These are phyloP conservation scores for Catotricha subobsoleta DNA, from an alignment of 2,888 invertebrate genomes.

Conservation along the genomic window DNA sequence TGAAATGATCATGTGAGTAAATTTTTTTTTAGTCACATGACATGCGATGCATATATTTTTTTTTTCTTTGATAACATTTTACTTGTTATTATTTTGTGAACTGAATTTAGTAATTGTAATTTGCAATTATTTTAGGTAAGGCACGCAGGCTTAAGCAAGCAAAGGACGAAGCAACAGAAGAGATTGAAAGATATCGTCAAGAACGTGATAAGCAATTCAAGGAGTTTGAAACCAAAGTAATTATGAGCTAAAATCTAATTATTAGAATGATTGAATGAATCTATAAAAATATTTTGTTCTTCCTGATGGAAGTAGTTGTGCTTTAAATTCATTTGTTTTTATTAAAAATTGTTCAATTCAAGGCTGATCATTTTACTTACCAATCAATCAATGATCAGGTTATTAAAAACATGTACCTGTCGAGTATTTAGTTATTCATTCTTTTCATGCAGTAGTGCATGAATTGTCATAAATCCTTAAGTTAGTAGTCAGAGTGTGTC, in stretches of 20 bases:
- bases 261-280: background rate
- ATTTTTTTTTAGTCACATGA: slow-evolving; percentile 4
- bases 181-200: slow-evolving; percentile 91
- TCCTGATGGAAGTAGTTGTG: no score
- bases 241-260: slow-evolving; percentile 8
- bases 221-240: slow-evolving; percentile 80
- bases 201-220: slow-evolving; percentile 85
- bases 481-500: no score
- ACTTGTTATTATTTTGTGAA: background rate
- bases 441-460: no score
- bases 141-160: slow-evolving; percentile 95
- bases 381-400: no score
- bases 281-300: no score
- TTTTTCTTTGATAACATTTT: background rate
- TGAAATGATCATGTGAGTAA: slow-evolving; percentile 1
- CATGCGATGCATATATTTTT: background rate
- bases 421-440: no score
- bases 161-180: slow-evolving; percentile 97
- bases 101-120: background rate
- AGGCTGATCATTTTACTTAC: no score
- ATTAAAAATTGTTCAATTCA: no score
- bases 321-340: no score
- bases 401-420: no score
- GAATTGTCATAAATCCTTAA: no score
- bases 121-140: slow-evolving; percentile 47